Conservation (phyloP, 2,113 vertebrate species). For the Brachyistius frenatus region DNA sequence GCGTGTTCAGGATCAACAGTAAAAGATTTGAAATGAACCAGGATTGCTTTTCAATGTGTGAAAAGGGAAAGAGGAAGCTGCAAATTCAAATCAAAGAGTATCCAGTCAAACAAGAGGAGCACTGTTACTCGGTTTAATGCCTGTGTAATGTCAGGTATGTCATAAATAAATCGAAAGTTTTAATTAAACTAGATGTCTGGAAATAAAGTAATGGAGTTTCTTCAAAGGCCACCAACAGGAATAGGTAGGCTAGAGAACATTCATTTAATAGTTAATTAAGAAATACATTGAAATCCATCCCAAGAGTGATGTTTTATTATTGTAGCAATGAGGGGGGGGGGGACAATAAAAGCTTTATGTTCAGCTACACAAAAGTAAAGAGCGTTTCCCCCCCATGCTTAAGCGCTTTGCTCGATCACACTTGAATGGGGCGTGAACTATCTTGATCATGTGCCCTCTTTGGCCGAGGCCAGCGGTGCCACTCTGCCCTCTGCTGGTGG, state of each 20-base stretch:
- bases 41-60: not conserved
- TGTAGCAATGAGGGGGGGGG: no score
- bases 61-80: not conserved
- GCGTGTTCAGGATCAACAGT: not conserved
- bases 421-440: not conserved
- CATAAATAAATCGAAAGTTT: no score
- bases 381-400: not conserved
- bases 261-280: no score
- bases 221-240: no score
- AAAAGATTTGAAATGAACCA: not conserved
- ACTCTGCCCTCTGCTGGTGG: slow-evolving; percentile 64
- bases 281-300: no score
- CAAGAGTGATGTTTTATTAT: no score
- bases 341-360: no score
- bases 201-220: no score
- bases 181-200: no score
- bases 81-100: slow-evolving; percentile 21
- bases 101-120: slow-evolving; percentile 3
- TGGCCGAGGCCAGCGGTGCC: not conserved
- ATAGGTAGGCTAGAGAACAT: no score
- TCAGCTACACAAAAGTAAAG: not conserved
- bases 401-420: not conserved
- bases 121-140: not conserved
- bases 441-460: slow-evolving; percentile 35
- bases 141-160: no score